Evolutionary conservation across 2,888 invertebrate species (phyloP).

Genomic region (Sesamia inferens): DNA sequence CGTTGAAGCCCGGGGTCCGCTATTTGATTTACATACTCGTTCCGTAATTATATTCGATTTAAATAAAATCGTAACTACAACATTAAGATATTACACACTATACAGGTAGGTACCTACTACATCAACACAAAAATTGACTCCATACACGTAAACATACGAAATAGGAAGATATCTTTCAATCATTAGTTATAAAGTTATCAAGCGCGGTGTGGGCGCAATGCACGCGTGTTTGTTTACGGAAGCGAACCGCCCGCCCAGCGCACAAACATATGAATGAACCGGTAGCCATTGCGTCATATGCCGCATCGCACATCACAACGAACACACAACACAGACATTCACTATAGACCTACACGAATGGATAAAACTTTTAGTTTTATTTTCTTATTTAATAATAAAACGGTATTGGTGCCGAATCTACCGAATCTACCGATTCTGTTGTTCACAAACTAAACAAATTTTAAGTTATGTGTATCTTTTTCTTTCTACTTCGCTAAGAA

Average conservation of each 20-base stretch:
- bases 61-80: background rate
- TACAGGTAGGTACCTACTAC: background rate
- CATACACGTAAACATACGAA: conserved; percentile 1
- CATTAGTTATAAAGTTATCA: conserved; percentile 41
- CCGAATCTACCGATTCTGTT: too few species aligned
- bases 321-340: conserved; percentile 3
- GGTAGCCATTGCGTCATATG: conserved; percentile 62
- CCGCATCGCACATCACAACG: conserved; percentile 44
- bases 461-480: too few species aligned
- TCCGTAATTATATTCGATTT: background rate
- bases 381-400: background rate
- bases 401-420: too few species aligned
- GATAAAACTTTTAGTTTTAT: background rate
- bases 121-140: background rate
- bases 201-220: conserved; percentile 19
- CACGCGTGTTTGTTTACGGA: conserved; percentile 67
- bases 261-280: conserved; percentile 72
- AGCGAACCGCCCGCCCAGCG: conserved; percentile 48
- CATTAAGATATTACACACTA: background rate
- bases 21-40: background rate
- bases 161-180: conserved; percentile 38
- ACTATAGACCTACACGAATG: background rate
- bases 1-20: too few species aligned
- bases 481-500: too few species aligned
- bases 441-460: too few species aligned